Percentiles rank a stretch among this genome's conserved stretches.
Conservation (phyloP, 2,113 vertebrate species). For the Ia io region DNA sequence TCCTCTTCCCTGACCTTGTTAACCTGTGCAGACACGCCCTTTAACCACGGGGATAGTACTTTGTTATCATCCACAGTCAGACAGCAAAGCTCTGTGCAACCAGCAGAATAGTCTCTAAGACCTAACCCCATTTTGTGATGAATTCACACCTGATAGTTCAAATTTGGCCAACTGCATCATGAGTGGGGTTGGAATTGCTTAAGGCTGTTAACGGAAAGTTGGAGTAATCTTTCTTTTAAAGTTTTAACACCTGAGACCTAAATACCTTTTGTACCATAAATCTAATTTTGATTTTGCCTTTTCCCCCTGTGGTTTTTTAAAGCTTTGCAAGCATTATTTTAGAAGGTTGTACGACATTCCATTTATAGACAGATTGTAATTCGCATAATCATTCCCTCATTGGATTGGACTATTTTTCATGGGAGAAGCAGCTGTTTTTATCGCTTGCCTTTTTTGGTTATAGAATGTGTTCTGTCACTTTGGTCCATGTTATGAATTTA, state of each 20-base stretch:
- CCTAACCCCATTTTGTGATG: neutral
- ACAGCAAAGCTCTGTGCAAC: neutral
- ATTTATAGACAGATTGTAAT: neutral
- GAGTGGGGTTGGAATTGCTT: neutral
- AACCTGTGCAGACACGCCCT: neutral
- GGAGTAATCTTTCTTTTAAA: neutral
- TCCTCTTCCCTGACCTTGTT: neutral
- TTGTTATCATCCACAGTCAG: neutral
- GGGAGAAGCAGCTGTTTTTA: neutral
- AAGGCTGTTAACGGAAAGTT: neutral
- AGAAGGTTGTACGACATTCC: neutral
- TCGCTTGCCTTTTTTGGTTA: neutral
- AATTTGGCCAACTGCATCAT: neutral
- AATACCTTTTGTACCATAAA: conserved; percentile 3
- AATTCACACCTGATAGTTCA: neutral
- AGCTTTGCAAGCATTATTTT: neutral
- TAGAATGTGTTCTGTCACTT: neutral
- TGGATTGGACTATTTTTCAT: neutral
- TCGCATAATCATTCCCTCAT: neutral
- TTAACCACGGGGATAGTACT: neutral
- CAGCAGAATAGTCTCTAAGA: neutral
- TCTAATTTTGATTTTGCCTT: neutral
- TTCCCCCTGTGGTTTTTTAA: neutral
- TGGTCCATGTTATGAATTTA: neutral
- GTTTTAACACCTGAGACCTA: neutral